Percentiles rank a stretch among this genome's conserved stretches.
phyloP scores from a whole-genome alignment of 1,140 invertebrate genomes.

The Drosophila jambulina region DNA sequence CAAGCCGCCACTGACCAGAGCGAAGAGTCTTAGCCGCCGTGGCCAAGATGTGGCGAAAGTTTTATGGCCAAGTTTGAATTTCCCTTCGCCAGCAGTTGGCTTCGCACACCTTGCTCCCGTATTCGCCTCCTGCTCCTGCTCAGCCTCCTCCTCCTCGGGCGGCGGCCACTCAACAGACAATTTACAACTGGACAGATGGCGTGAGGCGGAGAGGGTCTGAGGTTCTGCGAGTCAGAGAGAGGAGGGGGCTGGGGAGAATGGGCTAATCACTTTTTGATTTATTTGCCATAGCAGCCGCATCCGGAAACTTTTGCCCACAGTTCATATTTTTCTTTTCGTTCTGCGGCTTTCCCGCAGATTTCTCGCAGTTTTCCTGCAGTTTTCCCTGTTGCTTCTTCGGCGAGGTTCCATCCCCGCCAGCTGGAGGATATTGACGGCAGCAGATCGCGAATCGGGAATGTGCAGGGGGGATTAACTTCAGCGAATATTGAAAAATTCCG shows the following conservation, averaged over 20 bases:
- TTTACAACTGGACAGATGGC: constrained; percentile 70
- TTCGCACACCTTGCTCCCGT: constrained; percentile 44
- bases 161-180: constrained; percentile 76
- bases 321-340: constrained; percentile 67
- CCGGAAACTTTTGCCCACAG: constrained; percentile 64
- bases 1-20: constrained; percentile 64
- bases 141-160: constrained; percentile 13
- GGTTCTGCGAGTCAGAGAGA: not conserved
- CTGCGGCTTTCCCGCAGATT: constrained; percentile 39
- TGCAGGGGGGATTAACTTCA: constrained; percentile 31
- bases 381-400: constrained; percentile 48
- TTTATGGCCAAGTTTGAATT: constrained; percentile 81
- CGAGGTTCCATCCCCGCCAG: constrained; percentile 10
- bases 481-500: constrained; percentile 55
- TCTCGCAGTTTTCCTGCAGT: constrained; percentile 23
- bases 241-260: constrained; percentile 13
- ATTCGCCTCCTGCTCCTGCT: constrained; percentile 34
- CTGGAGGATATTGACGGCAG: constrained; percentile 51
- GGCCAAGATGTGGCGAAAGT: constrained; percentile 67
- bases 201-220: constrained; percentile 8
- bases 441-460: constrained; percentile 16
- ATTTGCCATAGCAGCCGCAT: constrained; percentile 60
- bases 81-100: constrained; percentile 51
- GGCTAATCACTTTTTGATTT: constrained; percentile 83
- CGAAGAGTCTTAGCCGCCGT: constrained; percentile 12